Evolutionary conservation across 2,113 vertebrate genomes (phyloP), one percentile per base, ranked within the genome.

Genomic region (Lanius ludovicianus): DNA sequence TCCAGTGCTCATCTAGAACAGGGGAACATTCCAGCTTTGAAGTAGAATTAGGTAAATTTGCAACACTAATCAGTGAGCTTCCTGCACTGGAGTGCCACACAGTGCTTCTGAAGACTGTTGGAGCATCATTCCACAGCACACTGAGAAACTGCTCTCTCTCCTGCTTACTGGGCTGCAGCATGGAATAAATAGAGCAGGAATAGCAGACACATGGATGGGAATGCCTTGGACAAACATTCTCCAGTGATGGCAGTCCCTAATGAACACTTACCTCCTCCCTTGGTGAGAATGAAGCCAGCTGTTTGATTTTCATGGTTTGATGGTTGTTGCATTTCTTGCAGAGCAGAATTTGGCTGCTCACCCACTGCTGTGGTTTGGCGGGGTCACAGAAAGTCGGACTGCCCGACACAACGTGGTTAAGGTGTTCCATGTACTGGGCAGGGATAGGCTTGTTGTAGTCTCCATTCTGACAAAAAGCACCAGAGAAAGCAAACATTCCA

Each of bases 401-500:
- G 18, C 98, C 98, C 0, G 98, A 98, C 71, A 99, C 98, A 5
- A 99, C 98, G 3, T 99, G 99, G 97, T 99, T 99, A 23, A 99
- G 98, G 96, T 99, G 98, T 62, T 99, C 99, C 98, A 98, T 97
- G 97, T 99, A 98, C 97, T 99, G 99, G 16, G 99, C 99, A 3
- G 99, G 99, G 86, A 99, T 99, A 4, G 99, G 99, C 94, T 99
- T 99, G 97, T 99, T 99, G 98, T 99, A 99, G 96, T 99, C 99
- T 3, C 99, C 99, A 47, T 99, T 99, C 99, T 99, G 94, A 15
- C 87, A 89, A 75, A 59, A 82, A 64, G 33, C 37, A 76, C 27
- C 13, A 92, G 15, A 13, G 20, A 88, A 92, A 87, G 47, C 44
- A 89, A 80, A 85, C 3, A 6, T 60, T 64, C 50, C 22, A 49